Evolutionary conservation across 2,888 invertebrate species (phyloP), one percentile per base, ranked within the genome.

Genomic region (Danaus chrysippus): DNA sequence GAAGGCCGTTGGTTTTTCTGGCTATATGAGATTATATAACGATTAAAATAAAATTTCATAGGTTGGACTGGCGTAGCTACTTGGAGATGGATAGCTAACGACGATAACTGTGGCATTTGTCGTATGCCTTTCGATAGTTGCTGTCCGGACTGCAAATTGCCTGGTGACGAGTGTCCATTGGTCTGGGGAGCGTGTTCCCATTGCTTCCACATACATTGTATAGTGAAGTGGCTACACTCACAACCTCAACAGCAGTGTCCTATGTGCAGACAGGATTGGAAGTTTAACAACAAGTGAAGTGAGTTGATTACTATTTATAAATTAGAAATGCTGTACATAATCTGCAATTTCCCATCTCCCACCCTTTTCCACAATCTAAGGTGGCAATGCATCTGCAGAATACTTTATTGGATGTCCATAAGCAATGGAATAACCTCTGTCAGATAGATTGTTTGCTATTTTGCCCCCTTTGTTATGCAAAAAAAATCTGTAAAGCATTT

Each of bases 261-360:
- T 65, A 99, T 99, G 98, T 99, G 99, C 88, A 93, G 99, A 75
- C 99, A 99, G 86, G 98, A 98, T 82, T 99, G 99, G 99, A 98
- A 98, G 87, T 99, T 98, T 87, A 98, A 98, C 83, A 94, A 94
- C 79, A 94, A 94, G 83, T 94, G 92, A 72, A 70, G 41, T 11
- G 60, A 61, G 44, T 62, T 63, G 62, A 52, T 46, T 52, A 10
- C 41, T 42, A 41, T 53, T 34, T 34, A 6, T 3, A 6, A 34
- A 34, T 5, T 23, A 34, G 6, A 6, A 34, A 34, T 34, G 8
- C 23, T 34, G n/a, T n/a, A n/a, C n/a, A n/a, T n/a, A n/a, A n/a
- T n/a, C n/a, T n/a, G n/a, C n/a, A n/a, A n/a, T n/a, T n/a, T n/a
- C n/a, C n/a, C n/a, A n/a, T n/a, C n/a, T n/a, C n/a, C n/a, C n/a